A percentile compares a stretch with the other conserved stretches of the same genome.
Conservation (phyloP, 1,140 invertebrate species). For the Plectus sambesii region DNA sequence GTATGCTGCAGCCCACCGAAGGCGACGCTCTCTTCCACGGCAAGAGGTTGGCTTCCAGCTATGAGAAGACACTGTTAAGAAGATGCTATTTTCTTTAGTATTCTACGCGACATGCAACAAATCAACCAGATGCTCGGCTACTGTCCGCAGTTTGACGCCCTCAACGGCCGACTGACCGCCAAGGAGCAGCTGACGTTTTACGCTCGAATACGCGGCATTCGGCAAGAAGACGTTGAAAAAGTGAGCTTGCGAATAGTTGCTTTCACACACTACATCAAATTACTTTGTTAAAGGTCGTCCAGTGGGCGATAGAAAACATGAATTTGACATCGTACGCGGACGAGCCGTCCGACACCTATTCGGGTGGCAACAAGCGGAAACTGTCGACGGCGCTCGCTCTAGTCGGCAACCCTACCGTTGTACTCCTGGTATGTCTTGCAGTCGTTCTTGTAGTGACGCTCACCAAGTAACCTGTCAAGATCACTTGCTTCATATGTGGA, state of each 20-base stretch:
- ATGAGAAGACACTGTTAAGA: too few relatives aligned
- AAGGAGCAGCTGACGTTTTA: conserved; percentile 53
- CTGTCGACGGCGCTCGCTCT: conserved; percentile 81
- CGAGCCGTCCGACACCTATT: conserved; percentile 46
- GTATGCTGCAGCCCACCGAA: conserved; percentile 31
- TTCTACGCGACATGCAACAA: too few relatives aligned
- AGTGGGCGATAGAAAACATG: conserved; percentile 48
- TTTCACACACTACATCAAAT: too few relatives aligned
- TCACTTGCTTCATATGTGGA: too few relatives aligned
- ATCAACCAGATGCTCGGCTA: too few relatives aligned
- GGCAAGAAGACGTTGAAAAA: conserved; percentile 49
- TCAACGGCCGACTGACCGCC: conserved; percentile 61
- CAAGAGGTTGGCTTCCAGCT: conserved; percentile 21
- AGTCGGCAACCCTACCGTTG: conserved; percentile 63
- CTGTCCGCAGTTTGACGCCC: conserved; percentile 69
- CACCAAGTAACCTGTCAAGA: too few relatives aligned
- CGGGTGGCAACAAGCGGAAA: conserved; percentile 85
- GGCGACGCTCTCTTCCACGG: conserved; percentile 32
- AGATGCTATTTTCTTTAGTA: too few relatives aligned
- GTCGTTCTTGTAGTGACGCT: too few relatives aligned
- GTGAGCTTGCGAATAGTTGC: too few relatives aligned
- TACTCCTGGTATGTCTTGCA: conserved; percentile 55
- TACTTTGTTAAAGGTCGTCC: too few relatives aligned
- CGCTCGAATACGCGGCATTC: conserved; percentile 50
- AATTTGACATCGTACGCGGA: conserved; percentile 46